Conservation (phyloP, 2,113 vertebrate genomes). For the Laticauda laticaudata region DNA sequence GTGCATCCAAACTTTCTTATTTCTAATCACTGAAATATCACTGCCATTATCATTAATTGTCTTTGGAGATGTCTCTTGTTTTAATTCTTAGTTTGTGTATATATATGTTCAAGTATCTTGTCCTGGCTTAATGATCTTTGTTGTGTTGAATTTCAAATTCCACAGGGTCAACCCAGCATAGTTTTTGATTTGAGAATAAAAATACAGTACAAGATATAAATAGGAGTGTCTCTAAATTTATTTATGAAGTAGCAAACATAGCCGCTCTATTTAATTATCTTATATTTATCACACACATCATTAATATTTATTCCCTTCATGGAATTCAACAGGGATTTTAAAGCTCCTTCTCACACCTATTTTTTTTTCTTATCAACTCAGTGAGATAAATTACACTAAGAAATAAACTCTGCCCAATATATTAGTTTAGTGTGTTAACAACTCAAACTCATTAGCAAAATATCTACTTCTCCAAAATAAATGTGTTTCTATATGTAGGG, state of each 20-base stretch:
- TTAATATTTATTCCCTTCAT: not conserved
- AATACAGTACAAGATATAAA: not conserved
- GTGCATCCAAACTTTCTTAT: not conserved
- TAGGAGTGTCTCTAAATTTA: not conserved
- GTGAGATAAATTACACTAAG: not conserved
- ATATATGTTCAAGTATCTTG: not conserved
- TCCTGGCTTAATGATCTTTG: not conserved
- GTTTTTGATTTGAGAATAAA: not conserved
- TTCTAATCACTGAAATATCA: not conserved
- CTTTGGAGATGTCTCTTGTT: not conserved
- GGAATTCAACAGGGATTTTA: not conserved
- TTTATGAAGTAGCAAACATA: not conserved
- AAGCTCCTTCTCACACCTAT: not conserved
- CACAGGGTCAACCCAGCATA: not conserved
- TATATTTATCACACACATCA: not conserved
- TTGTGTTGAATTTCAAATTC: not conserved
- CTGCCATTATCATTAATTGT: not conserved
- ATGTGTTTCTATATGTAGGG: not conserved
- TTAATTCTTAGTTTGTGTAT: not conserved
- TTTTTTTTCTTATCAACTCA: not conserved
- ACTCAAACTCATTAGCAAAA: not conserved
- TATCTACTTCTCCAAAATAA: not conserved
- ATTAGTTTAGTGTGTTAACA: not conserved
- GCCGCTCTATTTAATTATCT: not conserved
- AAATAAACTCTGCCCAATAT: not conserved